A percentile compares a stretch with the other conserved stretches of the same genome.
These are phyloP conservation scores for Camponotus vicinus DNA, from an alignment of 1,140 invertebrate genomes.

Conservation along the genomic window DNA sequence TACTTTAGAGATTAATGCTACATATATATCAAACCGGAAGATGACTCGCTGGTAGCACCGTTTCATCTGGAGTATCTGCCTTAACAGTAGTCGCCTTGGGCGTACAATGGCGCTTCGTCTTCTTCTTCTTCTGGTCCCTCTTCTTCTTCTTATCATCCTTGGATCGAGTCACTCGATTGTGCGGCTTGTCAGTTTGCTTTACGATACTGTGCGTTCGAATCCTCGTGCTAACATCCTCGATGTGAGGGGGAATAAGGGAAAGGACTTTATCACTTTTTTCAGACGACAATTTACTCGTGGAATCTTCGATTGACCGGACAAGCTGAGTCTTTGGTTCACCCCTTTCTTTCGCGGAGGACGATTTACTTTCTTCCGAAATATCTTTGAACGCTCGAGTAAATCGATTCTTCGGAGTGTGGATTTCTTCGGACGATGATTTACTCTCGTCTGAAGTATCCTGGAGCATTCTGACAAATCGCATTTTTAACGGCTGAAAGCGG, in stretches of 20 bases:
- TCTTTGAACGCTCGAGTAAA: slow-evolving; percentile 3
- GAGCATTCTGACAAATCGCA: slow-evolving; percentile 1
- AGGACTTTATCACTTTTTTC: slow-evolving; percentile 26
- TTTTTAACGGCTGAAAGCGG: too few species aligned
- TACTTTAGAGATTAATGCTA: slow-evolving; percentile 28
- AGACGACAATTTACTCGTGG: slow-evolving; percentile 13
- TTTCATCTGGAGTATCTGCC: not conserved
- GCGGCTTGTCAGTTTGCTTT: slow-evolving; percentile 43
- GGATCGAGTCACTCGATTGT: slow-evolving; percentile 57
- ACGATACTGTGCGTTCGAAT: not conserved
- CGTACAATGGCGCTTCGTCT: slow-evolving; percentile 42
- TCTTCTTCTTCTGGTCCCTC: slow-evolving; percentile 38
- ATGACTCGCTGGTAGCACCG: not conserved
- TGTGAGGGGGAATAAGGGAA: not conserved
- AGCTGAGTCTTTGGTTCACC: not conserved
- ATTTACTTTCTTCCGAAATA: slow-evolving; percentile 31
- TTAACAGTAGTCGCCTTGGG: slow-evolving; percentile 32
- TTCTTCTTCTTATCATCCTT: slow-evolving; percentile 14
- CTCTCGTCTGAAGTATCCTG: slow-evolving; percentile 11
- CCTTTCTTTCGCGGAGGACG: slow-evolving; percentile 36
- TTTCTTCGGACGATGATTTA: slow-evolving; percentile 59
- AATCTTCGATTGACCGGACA: not conserved
- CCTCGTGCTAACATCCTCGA: slow-evolving; percentile 25
- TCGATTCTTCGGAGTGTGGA: not conserved
- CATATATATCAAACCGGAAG: slow-evolving; percentile 22